Conservation (phyloP, 2,113 vertebrate genomes). For the Mormyrus lacerda region DNA sequence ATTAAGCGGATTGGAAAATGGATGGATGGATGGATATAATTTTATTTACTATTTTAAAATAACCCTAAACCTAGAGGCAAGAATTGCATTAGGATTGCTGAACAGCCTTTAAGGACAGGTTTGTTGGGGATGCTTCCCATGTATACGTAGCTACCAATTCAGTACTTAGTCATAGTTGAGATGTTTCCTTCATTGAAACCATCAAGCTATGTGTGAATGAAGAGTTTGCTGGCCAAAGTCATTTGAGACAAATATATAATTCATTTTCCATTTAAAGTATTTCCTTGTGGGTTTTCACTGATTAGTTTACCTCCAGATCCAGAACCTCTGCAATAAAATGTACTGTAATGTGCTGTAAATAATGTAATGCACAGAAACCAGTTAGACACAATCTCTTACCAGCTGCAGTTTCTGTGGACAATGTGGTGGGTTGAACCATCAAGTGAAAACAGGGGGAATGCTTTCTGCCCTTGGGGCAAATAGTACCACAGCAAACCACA, state of each 20-base stretch:
- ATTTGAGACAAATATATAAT: neutral
- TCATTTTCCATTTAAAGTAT: neutral
- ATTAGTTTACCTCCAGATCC: neutral
- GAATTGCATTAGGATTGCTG: neutral
- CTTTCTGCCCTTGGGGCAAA: neutral
- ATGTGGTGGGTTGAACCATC: neutral
- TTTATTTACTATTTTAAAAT: neutral
- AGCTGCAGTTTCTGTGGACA: neutral
- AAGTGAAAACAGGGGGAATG: neutral
- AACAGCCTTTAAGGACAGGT: neutral
- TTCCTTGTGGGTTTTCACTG: neutral
- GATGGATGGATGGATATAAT: no score
- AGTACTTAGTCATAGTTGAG: neutral
- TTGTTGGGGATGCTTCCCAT: neutral
- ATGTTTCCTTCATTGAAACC: neutral
- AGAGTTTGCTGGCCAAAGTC: neutral
- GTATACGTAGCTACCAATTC: neutral
- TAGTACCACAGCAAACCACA: neutral
- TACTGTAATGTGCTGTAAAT: neutral
- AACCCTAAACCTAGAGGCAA: neutral
- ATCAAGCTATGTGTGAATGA: neutral
- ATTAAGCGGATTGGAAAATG: no score
- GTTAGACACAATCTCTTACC: neutral
- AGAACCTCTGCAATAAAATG: neutral
- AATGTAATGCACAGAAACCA: neutral